Base-by-base conservation (phyloP, 2,888 invertebrate species). In the Agrenia bidenticulata region DNA sequence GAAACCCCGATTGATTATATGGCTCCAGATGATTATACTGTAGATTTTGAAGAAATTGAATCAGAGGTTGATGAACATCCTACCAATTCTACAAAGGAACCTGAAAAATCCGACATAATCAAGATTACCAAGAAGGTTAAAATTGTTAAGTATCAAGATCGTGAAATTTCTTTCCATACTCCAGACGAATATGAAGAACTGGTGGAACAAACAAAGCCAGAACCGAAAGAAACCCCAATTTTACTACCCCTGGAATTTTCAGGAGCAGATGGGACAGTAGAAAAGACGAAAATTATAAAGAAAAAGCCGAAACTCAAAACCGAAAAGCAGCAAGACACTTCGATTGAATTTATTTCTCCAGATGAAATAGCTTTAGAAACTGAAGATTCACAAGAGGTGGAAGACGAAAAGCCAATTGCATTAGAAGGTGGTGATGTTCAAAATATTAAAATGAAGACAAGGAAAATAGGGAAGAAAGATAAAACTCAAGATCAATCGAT, bases 401-500 rank as follows among this genome's bases (percentile, higher is more conserved):
- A 39, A 15, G 15, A 39, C 7, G 45, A 45, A 45, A 17, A 5
- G 45, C 53, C 53, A 21, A 57, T 21, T 21, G 21, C 9, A 23
- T n/a, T 7, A 32, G 32, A 32, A 32, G 11, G 32, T 32, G 5
- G 32, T n/a, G n/a, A n/a, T n/a, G 17, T 53, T 17, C 24, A 27
- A 15, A 24, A 37, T 5, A 13, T 13, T 11, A n/a, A n/a, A 27
- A 27, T 11, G 55, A 55, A 19, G 32, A 55, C 79, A 81, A 2
- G 80, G 82, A 77, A 77, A 81, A 70, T 83, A 82, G 0, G 17
- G 32, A 56, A 56, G 59, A 50, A n/a, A n/a, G 54, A 54, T 13
- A 49, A 15, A 32, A 13, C 21, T 21, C 51, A 63, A 63, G 83
- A 81, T 73, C 88, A 88, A 15, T 82, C 82, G 15, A 80, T 85